Percentiles rank a stretch among this genome's conserved stretches.
Evolutionary conservation across 2,113 vertebrate species (phyloP).

Genomic region (Ondatra zibethicus): DNA sequence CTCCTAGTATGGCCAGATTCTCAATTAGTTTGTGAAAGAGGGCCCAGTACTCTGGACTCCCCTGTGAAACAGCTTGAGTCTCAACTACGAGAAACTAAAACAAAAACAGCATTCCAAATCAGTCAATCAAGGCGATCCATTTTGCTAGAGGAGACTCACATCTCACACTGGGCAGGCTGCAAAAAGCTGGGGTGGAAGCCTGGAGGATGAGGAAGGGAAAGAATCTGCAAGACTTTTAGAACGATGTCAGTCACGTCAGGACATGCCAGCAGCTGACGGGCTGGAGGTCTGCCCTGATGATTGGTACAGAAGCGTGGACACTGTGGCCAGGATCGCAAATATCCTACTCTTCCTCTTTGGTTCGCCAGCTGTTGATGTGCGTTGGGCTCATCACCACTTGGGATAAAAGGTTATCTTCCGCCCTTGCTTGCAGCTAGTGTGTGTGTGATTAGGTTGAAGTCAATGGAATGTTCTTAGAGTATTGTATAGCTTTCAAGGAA

Average conservation of each 20-base stretch:
- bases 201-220: neutral
- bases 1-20: neutral
- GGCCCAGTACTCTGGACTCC: neutral
- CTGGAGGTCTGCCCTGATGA: neutral
- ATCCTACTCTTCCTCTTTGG: neutral
- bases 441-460: neutral
- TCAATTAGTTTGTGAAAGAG: neutral
- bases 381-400: neutral
- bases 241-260: neutral
- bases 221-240: neutral
- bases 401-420: neutral
- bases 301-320: neutral
- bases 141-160: neutral
- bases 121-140: neutral
- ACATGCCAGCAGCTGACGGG: neutral
- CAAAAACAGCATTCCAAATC: neutral
- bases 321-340: neutral
- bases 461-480: neutral
- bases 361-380: neutral
- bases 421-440: neutral
- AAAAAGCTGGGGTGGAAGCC: neutral
- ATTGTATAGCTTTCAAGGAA: neutral
- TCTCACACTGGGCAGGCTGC: neutral
- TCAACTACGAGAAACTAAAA: neutral
- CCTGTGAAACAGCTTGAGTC: neutral